These are phyloP conservation scores for Sipunculus nudus DNA, from an alignment of 2,888 invertebrate genomes.

Conservation along the genomic window DNA sequence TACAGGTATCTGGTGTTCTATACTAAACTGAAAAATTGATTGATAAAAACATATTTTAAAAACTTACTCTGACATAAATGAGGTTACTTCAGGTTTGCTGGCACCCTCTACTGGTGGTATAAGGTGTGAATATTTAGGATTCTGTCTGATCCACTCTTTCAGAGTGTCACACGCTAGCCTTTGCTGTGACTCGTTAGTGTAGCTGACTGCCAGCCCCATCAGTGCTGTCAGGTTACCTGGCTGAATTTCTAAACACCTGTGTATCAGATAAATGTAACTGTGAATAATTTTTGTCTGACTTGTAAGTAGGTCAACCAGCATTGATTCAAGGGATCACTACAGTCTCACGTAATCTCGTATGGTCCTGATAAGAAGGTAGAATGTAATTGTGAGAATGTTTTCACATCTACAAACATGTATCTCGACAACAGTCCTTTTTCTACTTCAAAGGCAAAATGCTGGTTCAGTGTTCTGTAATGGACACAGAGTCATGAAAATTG, in stretches of 20 bases:
- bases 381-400: too few species aligned
- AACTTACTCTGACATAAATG: conserved; percentile 59
- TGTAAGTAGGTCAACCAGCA: background rate
- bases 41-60: too few species aligned
- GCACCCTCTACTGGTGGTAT: conserved; percentile 61
- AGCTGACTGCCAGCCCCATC: conserved; percentile 91
- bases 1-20: too few species aligned
- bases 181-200: conserved; percentile 94
- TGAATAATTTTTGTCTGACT: conserved; percentile 20
- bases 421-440: too few species aligned
- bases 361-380: too few species aligned
- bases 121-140: conserved; percentile 84
- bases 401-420: too few species aligned
- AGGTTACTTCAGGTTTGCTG: conserved; percentile 46
- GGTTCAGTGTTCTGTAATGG: too few species aligned
- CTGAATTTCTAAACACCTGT: conserved; percentile 78
- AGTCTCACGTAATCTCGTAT: background rate
- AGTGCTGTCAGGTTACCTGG: conserved; percentile 84
- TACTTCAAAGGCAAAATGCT: too few species aligned
- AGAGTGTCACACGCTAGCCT: conserved; percentile 87
- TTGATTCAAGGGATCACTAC: background rate
- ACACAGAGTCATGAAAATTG: too few species aligned
- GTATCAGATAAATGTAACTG: conserved; percentile 19
- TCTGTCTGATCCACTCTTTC: conserved; percentile 71
- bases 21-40: too few species aligned